Base-by-base conservation (phyloP, 2,888 invertebrate species). In the Ditula angustiorana region DNA sequence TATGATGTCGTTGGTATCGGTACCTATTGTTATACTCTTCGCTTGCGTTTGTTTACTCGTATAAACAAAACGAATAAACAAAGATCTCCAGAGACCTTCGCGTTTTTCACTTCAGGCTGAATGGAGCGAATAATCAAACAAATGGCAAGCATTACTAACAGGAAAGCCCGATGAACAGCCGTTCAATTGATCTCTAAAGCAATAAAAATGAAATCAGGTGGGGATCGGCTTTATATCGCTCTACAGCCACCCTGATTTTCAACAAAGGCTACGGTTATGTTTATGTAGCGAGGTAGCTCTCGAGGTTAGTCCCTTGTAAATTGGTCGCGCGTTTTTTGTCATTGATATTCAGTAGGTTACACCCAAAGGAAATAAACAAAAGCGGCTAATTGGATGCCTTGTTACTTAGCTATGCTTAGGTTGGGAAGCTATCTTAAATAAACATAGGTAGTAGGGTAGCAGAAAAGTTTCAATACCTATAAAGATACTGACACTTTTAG, bases 81-180 rank as follows among this genome's bases (percentile, higher is more conserved):
- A 23, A 2, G 30, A 49, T 41, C 16, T 23, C 16, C 41, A 50
- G 41, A 28, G 56, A 30, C 16, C 28, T 16, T 8, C 7, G 8
- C 49, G 28, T 24, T 49, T 57, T 62, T 50, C 28, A 56, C 35
- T 30, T 37, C 5, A 49, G 30, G 10, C 19, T 44, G 30, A 50
- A 62, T 50, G 63, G 5, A 46, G 63, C 11, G 63, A 26, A 46
- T 58, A 58, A 57, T 63, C 44, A 58, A 52, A 58, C 57, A 58
- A 57, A 63, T 63, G 44, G 50, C 44, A 53, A 46, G n/a, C 50
- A 52, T 52, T 57, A 52, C 50, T 33, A 50, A 44, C 41, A 30
- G 62, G 50, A 58, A 50, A 50, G 35, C 24, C 26, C 24, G 33
- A 19, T 24, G 33, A 23, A 13, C 41, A 19, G 13, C 21, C 26